Base-by-base conservation (phyloP, 2,113 vertebrate species). In the Symphodus melops region DNA sequence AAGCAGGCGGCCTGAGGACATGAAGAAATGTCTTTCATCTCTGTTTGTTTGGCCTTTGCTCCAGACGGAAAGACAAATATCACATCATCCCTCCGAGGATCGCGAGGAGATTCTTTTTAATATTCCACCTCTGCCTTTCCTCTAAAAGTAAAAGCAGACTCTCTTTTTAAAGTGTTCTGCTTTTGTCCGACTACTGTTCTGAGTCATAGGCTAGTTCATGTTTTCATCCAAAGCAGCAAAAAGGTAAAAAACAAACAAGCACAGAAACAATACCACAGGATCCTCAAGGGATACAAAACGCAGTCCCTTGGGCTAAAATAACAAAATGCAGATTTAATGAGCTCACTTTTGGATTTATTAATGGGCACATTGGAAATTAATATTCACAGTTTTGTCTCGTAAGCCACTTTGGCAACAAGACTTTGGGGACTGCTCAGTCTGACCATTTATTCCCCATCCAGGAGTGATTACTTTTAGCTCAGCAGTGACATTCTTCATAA, bases 31-130 rank as follows among this genome's bases (percentile, higher is more conserved):
- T 13, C 0, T 42, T 57, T 3, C 54, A 49, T 44, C 19, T 55
- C 20, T 68, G 13, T 37, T n/a, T 64, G 44, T 23, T 33, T 46
- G 51, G 5, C 62, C 62, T 76, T 62, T 61, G 67, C 21, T 60
- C 49, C 9, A n/a, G 14, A 72, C 78, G 69, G 49, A 81, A 52
- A 62, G 2, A 67, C 56, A 72, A 71, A 77, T 61, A 62, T 62
- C 48, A 55, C 55, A 61, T 21, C 53, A 57, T 66, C 55, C 49
- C 33, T 61, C 44, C n/a, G 3, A 14, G 23, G 61, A 61, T 72
- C 23, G 51, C 23, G 3, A 14, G 46, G 36, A 21, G 20, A 25
- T 53, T 70, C 48, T n/a, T 59, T 46, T 57, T 28, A 55, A 52
- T 17, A 37, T 16, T 17, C n/a, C 20, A 3, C 13, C 61, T 55